Percentiles rank a stretch among this genome's conserved stretches.
phyloP scores from a whole-genome alignment of 1,140 invertebrate species.

The Daktulosphaira vitifoliae region DNA sequence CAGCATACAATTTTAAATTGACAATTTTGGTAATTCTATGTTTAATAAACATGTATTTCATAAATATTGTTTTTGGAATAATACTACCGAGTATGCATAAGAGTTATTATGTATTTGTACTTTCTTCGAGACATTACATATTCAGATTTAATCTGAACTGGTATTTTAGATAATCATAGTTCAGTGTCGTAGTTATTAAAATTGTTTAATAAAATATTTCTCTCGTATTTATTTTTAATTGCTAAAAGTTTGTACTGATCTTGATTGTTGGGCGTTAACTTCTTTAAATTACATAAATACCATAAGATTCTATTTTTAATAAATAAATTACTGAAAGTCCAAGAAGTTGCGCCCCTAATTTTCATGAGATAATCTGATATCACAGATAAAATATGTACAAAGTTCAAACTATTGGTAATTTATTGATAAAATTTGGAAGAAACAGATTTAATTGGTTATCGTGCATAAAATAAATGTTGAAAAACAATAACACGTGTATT shows the following conservation, averaged over 20 bases:
- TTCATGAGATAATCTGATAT: constrained; percentile 18
- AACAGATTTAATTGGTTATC: background rate
- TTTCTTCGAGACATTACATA: background rate
- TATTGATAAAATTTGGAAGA: constrained; percentile 6
- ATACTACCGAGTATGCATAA: too few relatives aligned
- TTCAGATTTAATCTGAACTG: background rate
- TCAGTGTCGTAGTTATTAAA: background rate
- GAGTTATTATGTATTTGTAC: too few relatives aligned
- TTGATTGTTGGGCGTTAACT: too few relatives aligned
- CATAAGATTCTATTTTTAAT: background rate
- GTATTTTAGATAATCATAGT: background rate
- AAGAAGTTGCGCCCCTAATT: background rate
- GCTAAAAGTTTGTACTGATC: too few relatives aligned
- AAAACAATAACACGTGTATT: too few relatives aligned
- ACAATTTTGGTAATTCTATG: background rate
- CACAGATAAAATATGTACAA: constrained; percentile 8
- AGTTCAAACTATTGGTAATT: constrained; percentile 15
- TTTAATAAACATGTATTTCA: too few relatives aligned
- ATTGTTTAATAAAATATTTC: background rate
- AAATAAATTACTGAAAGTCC: constrained; percentile 4
- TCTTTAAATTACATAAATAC: background rate
- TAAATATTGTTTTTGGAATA: too few relatives aligned
- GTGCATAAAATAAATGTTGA: background rate
- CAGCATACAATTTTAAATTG: background rate
- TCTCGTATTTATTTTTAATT: too few relatives aligned